Evolutionary conservation across 1,140 invertebrate species (phyloP).

Genomic region (Hylaeus volcanicus): DNA sequence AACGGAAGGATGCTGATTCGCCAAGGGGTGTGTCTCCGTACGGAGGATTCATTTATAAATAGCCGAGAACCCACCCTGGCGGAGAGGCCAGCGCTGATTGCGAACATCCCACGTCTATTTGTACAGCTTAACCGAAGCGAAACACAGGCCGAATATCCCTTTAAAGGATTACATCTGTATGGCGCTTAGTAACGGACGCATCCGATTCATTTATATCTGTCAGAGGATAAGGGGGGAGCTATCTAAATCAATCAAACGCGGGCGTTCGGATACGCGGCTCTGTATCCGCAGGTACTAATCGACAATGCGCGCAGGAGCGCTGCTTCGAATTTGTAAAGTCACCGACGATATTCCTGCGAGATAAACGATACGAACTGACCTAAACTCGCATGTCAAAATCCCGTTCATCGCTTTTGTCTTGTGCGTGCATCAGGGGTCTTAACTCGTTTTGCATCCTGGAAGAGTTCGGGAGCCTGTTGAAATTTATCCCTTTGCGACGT

Average conservation of each 20-base stretch:
- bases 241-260: slow-evolving; percentile 78
- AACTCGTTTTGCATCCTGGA: no score
- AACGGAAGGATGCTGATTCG: slow-evolving; percentile 63
- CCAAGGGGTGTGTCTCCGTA: slow-evolving; percentile 62
- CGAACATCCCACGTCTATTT: slow-evolving; percentile 77
- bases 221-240: slow-evolving; percentile 57
- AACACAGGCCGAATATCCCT: slow-evolving; percentile 75
- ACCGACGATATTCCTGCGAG: background rate
- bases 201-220: slow-evolving; percentile 80
- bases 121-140: slow-evolving; percentile 78
- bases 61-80: slow-evolving; percentile 49
- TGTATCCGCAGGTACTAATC: slow-evolving; percentile 73
- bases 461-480: no score
- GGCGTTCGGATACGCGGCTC: slow-evolving; percentile 59
- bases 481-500: no score
- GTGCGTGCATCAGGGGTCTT: no score
- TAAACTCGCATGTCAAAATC: no score
- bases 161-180: slow-evolving; percentile 78
- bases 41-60: slow-evolving; percentile 71
- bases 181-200: slow-evolving; percentile 64
- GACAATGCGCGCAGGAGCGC: slow-evolving; percentile 51
- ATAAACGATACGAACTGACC: background rate
- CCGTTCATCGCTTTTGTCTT: no score
- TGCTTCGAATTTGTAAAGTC: slow-evolving; percentile 11
- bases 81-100: slow-evolving; percentile 73